Conservation (phyloP, 2,113 vertebrate species). For the Enhydra lutris region DNA sequence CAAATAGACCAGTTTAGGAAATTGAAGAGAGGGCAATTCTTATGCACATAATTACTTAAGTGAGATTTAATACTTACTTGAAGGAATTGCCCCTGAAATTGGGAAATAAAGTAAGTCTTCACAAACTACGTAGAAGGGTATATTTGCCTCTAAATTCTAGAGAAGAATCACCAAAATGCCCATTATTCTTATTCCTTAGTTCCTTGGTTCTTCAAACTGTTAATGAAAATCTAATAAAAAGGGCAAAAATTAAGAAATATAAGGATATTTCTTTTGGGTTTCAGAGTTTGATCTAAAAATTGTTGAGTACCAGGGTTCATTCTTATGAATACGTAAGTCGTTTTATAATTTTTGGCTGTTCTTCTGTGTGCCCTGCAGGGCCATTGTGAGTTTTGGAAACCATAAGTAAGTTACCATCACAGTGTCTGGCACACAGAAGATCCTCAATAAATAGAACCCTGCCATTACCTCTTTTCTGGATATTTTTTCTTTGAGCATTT, state of each 20-base stretch:
- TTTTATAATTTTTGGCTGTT: not conserved
- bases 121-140: not conserved
- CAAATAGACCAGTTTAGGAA: not conserved
- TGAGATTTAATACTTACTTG: not conserved
- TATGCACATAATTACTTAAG: not conserved
- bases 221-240: not conserved
- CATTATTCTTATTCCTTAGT: not conserved
- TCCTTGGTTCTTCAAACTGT: not conserved
- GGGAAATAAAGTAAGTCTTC: not conserved
- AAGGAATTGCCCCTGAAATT: not conserved
- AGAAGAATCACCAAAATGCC: not conserved
- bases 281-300: slow-evolving; percentile 2
- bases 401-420: not conserved
- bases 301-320: not conserved
- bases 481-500: not conserved
- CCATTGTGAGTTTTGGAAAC: not conserved
- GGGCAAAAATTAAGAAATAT: not conserved
- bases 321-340: not conserved
- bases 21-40: not conserved
- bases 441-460: not conserved
- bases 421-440: not conserved
- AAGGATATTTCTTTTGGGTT: not conserved
- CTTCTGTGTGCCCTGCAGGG: not conserved
- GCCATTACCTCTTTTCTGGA: not conserved
- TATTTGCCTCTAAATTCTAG: not conserved